Evolutionary conservation across 2,888 invertebrate species (phyloP), one percentile per base, ranked within the genome.

Genomic region (Podotricha telesiphe): DNA sequence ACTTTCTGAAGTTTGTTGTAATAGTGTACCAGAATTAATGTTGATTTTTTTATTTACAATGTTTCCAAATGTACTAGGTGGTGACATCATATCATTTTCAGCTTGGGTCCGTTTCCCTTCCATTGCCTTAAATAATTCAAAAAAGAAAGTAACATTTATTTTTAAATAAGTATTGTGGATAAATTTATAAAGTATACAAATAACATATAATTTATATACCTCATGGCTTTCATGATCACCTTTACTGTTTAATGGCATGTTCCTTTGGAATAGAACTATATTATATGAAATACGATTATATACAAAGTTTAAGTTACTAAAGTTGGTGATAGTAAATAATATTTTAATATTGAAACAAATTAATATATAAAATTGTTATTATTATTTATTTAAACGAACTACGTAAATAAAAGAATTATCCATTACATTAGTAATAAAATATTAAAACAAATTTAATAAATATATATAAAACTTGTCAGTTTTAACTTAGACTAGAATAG

Each of bases 1-100:
- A 72, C 62, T 71, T 37, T 74, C 74, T 51, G 58, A 42, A 22
- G 59, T 28, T 45, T n/a, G 20, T 45, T 22, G 59, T 22, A 22
- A 45, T 59, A 45, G 45, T 59, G 45, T 59, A n/a, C n/a, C 20
- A 42, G 45, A 17, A 45, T 59, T 59, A 10, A 8, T 34, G 28
- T n/a, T 55, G 17, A 45, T n/a, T 59, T 59, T 59, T 42, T 45
- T 59, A 11, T 28, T 42, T n/a, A 59, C 42, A n/a, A 10, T 17
- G 20, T 22, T 59, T n/a, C 45, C 45, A 17, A 22, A 17, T 11
- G 20, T 22, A 59, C 7, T 45, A 28, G 45, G 59, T 45, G 59
- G 59, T 22, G 59, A 59, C 59, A 59, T 59, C n/a, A 59, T 6
- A 28, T 45, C 22, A 45, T 45, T 59, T 59, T 59, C 59, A 59